Evolutionary conservation across 2,888 invertebrate genomes (phyloP).

Genomic region (Augiades crinisus): DNA sequence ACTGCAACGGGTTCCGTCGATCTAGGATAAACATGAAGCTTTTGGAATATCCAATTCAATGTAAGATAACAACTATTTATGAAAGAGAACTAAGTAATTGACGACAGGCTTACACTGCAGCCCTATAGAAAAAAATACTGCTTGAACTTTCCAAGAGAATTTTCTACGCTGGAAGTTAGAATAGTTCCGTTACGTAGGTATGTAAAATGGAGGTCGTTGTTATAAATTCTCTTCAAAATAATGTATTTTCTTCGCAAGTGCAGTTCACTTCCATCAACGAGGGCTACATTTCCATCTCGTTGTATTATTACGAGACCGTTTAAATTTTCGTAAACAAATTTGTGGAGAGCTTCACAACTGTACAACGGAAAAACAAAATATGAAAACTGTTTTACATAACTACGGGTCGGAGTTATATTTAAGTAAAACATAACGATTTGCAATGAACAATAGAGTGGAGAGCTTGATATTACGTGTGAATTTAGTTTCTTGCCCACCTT

Average conservation of each 20-base stretch:
- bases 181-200: background rate
- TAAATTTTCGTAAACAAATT: constrained; percentile 8
- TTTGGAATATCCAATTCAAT: background rate
- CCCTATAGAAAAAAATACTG: background rate
- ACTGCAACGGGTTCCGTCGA: constrained; percentile 86
- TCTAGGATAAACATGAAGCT: constrained; percentile 30
- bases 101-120: background rate
- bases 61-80: background rate
- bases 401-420: background rate
- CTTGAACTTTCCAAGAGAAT: background rate
- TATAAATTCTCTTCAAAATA: constrained; percentile 16
- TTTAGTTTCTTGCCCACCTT: background rate
- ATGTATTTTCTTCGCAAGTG: constrained; percentile 10
- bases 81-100: background rate
- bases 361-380: constrained; percentile 2
- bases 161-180: background rate
- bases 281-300: constrained; percentile 8
- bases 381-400: constrained; percentile 1
- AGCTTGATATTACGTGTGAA: background rate
- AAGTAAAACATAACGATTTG: background rate
- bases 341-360: constrained; percentile 1
- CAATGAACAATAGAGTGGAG: background rate
- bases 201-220: constrained; percentile 1
- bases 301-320: constrained; percentile 5
- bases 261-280: constrained; percentile 8